Evolutionary conservation across 2,113 vertebrate species (phyloP).

Genomic region (Ondatra zibethicus): DNA sequence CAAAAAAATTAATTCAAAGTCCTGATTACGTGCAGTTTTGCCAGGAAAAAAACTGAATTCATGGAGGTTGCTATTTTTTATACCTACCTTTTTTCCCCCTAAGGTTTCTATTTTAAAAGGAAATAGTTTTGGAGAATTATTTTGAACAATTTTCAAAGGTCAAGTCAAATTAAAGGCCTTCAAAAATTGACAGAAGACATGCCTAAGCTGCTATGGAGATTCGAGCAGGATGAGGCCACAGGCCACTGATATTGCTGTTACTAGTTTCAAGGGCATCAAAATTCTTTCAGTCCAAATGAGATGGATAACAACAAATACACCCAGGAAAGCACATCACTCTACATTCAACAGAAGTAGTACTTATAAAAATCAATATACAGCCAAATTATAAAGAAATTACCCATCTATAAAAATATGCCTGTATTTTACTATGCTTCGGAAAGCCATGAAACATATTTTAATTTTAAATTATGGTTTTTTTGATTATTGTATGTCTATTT

Average conservation of each 20-base stretch:
- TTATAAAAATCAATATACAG: not conserved
- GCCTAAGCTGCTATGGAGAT: not conserved
- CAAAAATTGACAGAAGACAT: slow-evolving; percentile 6
- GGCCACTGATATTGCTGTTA: not conserved
- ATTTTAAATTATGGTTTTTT: not conserved
- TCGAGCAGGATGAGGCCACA: not conserved
- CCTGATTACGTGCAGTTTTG: not conserved
- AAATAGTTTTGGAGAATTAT: not conserved
- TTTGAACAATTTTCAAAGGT: not conserved
- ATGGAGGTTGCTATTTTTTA: not conserved
- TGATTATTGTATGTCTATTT: not conserved
- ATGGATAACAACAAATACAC: not conserved
- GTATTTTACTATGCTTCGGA: not conserved
- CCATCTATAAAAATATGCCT: no score
- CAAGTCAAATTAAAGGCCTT: not conserved
- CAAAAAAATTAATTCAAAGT: not conserved
- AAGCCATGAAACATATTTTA: not conserved
- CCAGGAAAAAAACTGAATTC: not conserved
- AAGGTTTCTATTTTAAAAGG: not conserved
- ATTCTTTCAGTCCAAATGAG: not conserved
- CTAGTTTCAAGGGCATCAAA: not conserved
- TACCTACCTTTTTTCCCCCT: not conserved
- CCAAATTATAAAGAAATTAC: not conserved
- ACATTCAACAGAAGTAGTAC: not conserved
- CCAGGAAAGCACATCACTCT: not conserved